A percentile compares a stretch with the other conserved stretches of the same genome.
These are phyloP conservation scores for Chlorospingus semifuscus DNA, from an alignment of 2,797 vertebrate species.

Conservation along the genomic window DNA sequence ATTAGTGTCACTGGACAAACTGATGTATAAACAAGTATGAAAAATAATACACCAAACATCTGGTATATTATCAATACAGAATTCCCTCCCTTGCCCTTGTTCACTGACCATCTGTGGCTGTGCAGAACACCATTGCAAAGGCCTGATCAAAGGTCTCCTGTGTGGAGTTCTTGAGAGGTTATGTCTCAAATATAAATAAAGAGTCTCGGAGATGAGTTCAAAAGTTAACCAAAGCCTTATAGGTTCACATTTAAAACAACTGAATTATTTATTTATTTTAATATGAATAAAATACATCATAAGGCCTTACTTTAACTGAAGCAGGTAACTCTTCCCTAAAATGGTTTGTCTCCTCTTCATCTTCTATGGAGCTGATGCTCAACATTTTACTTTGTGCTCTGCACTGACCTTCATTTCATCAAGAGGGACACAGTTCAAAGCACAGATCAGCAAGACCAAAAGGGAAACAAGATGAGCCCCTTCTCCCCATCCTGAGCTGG, in stretches of 20 bases:
- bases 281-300: not conserved
- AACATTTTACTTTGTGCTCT: not conserved
- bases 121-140: not conserved
- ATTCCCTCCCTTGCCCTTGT: not conserved
- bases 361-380: not conserved
- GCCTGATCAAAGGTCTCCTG: not conserved
- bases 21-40: not conserved
- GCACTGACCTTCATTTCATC: not conserved
- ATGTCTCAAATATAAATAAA: not conserved
- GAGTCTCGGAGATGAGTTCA: not conserved
- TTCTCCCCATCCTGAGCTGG: not conserved
- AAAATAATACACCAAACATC: not conserved
- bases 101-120: not conserved
- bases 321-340: not conserved
- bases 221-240: not conserved
- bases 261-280: not conserved
- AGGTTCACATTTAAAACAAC: not conserved
- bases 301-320: not conserved
- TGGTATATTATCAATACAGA: fast-evolving
- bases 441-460: not conserved
- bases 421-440: not conserved
- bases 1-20: not conserved
- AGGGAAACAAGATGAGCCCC: not conserved
- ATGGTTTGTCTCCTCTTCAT: not conserved
- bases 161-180: not conserved